Percentiles rank a stretch among this genome's conserved stretches.
phyloP scores from a whole-genome alignment of 1,140 invertebrate species.

The Trichoplusia ni region DNA sequence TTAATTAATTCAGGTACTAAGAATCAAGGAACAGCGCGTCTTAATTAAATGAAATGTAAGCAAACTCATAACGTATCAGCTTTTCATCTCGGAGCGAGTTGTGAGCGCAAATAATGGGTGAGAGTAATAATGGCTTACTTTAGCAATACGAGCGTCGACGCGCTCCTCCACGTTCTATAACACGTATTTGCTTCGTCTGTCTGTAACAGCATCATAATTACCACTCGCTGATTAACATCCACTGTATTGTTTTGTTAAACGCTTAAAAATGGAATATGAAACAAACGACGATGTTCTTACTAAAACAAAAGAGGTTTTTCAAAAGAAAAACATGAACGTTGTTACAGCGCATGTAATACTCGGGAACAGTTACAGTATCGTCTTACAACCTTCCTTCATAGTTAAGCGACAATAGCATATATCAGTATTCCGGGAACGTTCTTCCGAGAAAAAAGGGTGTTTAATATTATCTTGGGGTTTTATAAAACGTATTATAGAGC shows the following conservation, averaged over 20 bases:
- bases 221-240: no score
- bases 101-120: neutral
- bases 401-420: neutral
- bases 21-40: neutral
- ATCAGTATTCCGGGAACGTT: conserved; percentile 16
- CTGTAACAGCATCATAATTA: no score
- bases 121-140: neutral
- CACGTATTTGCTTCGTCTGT: no score
- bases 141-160: neutral
- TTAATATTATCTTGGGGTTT: conserved; percentile 18
- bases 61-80: conserved; percentile 16
- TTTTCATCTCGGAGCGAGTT: neutral
- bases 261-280: no score
- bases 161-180: no score
- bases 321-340: no score
- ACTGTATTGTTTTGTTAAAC: no score
- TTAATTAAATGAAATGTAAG: conserved; percentile 18
- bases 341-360: no score
- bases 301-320: no score
- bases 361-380: no score
- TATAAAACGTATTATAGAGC: conserved; percentile 28
- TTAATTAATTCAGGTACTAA: conserved; percentile 8
- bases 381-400: neutral
- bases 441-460: conserved; percentile 5
- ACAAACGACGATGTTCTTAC: no score